Evolutionary conservation across 2,113 vertebrate species (phyloP), one percentile per base, ranked within the genome.

Genomic region (Phaethornis superciliosus): DNA sequence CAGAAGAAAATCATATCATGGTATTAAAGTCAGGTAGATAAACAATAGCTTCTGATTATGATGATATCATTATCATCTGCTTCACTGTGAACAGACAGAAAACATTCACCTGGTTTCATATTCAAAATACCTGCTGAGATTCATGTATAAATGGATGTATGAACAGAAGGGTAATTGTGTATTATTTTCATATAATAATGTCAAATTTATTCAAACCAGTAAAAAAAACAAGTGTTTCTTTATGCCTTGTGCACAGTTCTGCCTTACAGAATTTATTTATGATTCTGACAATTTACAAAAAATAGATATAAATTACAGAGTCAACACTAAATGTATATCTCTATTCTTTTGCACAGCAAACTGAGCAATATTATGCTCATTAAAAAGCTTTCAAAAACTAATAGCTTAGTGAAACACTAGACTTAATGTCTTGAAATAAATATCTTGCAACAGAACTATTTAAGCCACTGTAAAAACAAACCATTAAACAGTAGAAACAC

Each of bases 301-400:
- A 75, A 44, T 3, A 78, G 21, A 42, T 77, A 87, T 35, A 91
- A 90, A 95, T 68, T 40, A 76, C 37, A 75, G 32, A 89, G 88
- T 32, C 71, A 90, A 71, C 8, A 24, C 22, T 80, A 94, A 94
- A 88, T 62, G 47, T 87, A 78, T 59, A 60, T 87, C 78, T 88
- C 55, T 88, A 83, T 86, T 91, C 88, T 92, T 94, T 72, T 93
- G 77, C 88, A 90, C n/a, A 78, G 88, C 28, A 93, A 95, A 93
- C 82, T 95, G 92, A 94, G 94, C 93, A 97, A 90, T 87, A 85
- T 95, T 93, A 91, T 75, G 68, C 92, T 94, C 80, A 91, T 90
- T 92, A 88, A 94, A 95, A 95, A 83, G 71, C 86, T 93, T 94
- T 76, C 2, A 16, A 88, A 93, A 95, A 88, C 76, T 86, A 95